Conservation (phyloP, 2,888 invertebrate genomes). For the Synergus gifuensis region DNA sequence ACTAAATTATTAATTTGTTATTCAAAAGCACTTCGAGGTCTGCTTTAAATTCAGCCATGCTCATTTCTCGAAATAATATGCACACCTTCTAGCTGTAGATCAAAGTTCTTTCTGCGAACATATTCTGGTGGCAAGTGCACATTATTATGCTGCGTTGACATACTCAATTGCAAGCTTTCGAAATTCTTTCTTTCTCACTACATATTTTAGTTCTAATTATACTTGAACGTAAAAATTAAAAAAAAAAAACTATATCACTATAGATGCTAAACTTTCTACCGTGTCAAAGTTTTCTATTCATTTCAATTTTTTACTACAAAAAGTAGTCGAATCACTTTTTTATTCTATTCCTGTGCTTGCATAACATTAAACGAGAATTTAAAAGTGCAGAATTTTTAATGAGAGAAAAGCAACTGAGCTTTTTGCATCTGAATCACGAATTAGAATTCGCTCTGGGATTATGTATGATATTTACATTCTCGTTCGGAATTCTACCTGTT, state of each 20-base stretch:
- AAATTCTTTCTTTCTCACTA: neutral
- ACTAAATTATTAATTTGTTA: neutral
- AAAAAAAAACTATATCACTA: neutral
- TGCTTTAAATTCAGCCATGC: constrained; percentile 13
- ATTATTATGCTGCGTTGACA: neutral
- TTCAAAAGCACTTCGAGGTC: neutral
- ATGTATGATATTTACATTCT: neutral
- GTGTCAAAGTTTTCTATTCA: too few species aligned
- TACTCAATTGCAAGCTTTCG: neutral
- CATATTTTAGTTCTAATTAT: neutral
- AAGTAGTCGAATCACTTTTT: neutral
- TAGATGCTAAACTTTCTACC: neutral
- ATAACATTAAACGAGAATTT: neutral
- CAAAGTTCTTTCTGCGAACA: neutral
- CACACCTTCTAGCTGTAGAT: neutral
- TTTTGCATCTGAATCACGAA: neutral
- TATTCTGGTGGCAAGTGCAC: neutral
- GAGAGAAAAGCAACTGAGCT: neutral
- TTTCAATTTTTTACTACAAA: neutral
- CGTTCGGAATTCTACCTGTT: constrained; percentile 51
- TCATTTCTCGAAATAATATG: constrained; percentile 14
- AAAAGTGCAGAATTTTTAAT: neutral
- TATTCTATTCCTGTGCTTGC: neutral
- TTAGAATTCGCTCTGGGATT: constrained; percentile 5
- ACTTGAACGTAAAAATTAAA: neutral